Evolutionary conservation across 2,888 invertebrate species (phyloP), one percentile per base, ranked within the genome.

Genomic region (Machimus atricapillus): DNA sequence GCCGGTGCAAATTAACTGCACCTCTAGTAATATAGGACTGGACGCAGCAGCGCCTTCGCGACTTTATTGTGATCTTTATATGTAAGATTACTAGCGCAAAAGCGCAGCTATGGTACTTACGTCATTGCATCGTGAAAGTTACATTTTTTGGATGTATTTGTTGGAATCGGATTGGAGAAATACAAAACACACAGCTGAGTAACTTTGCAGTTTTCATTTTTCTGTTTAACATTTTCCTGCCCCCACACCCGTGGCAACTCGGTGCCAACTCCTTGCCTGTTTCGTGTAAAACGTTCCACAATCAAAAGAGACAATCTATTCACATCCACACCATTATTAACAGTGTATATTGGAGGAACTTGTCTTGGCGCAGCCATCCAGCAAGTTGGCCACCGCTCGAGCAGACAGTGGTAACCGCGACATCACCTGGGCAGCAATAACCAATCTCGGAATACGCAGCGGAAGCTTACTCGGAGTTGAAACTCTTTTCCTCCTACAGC

Each of bases 401-500:
- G 16, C 56, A 77, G 87, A 78, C 85, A 88, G 88, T 88, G 87
- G 87, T 87, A 88, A 82, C 81, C 87, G 88, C 88, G 88, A 87
- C 87, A 87, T 86, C 87, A 87, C 82, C 87, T 87, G 83, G 87
- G 86, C 52, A 87, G 82, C 87, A 86, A 58, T 40, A 78, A 37
- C 43, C 34, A 46, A 46, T 9, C 31, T 56, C 31, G 56, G 27
- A 52, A 27, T 56, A 52, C 79, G 52, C 52, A 79, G 78, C 43
- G 78, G 78, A 78, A 78, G 43, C 78, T 8, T 52, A 46, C 27
- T 52, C 79, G 52, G 40, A 19, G 58, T 52, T 81, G 81, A 81
- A 81, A 31, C 23, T 81, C 37, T 82, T 82, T 82, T 56, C 31
- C 82, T 19, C 74, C 9, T 91, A 87, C 91, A 91, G 87, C 88